phyloP scores from a whole-genome alignment of 2,888 invertebrate genomes.

The Diarsia dahlii region DNA sequence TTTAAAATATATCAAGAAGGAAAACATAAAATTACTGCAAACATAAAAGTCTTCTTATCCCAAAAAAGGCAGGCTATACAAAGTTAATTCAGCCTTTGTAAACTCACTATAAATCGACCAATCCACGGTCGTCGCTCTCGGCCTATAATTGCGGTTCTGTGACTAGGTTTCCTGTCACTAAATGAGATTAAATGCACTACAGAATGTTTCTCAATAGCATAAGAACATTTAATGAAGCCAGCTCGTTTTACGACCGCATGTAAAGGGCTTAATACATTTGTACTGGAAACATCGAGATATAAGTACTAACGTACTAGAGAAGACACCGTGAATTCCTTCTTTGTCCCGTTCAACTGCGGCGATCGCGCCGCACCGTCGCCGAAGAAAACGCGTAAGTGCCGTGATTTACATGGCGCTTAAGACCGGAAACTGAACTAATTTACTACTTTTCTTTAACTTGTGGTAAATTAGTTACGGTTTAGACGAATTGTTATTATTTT shows the following conservation, averaged over 20 bases:
- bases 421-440: too few species aligned
- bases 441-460: too few species aligned
- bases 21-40: neutral
- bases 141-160: constrained; percentile 75
- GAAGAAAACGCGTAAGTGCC: too few species aligned
- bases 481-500: too few species aligned
- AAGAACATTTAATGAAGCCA: constrained; percentile 81
- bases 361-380: too few species aligned
- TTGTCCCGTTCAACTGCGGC: too few species aligned
- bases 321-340: too few species aligned
- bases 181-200: constrained; percentile 84
- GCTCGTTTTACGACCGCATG: constrained; percentile 58
- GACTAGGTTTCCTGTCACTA: constrained; percentile 85
- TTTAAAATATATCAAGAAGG: neutral
- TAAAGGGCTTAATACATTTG: constrained; percentile 52
- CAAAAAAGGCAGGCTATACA: neutral
- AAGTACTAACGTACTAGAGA: too few species aligned
- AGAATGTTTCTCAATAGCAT: constrained; percentile 82
- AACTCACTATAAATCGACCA: constrained; percentile 15
- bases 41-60: neutral
- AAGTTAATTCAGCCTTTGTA: constrained; percentile 6
- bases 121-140: constrained; percentile 65
- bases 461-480: too few species aligned
- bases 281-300: too few species aligned
- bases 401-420: too few species aligned